phyloP scores from a whole-genome alignment of 1,140 invertebrate species.

The Melitaea cinxia region DNA sequence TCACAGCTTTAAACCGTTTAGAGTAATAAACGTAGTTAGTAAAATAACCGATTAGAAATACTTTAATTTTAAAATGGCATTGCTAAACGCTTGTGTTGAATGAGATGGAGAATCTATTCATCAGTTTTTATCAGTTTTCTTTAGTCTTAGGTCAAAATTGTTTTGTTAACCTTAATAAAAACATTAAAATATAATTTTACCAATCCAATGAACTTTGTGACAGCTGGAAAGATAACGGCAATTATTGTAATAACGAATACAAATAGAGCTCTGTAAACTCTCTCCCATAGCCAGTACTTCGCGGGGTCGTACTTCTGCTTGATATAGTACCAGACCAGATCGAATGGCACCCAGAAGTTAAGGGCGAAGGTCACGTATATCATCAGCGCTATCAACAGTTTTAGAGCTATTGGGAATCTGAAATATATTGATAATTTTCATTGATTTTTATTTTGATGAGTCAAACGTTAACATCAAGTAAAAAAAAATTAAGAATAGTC shows the following conservation, averaged over 20 bases:
- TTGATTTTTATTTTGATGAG: no score
- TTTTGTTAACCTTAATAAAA: not conserved
- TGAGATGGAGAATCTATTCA: no score
- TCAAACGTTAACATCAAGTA: no score
- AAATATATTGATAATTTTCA: not conserved
- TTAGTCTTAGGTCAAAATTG: no score
- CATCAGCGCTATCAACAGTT: constrained; percentile 63
- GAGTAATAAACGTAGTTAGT: no score
- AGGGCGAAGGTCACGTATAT: constrained; percentile 68
- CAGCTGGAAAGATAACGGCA: constrained; percentile 64
- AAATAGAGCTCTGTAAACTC: constrained; percentile 58
- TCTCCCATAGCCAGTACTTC: constrained; percentile 63
- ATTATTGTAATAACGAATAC: constrained; percentile 55
- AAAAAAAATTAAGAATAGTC: no score
- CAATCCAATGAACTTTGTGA: constrained; percentile 67
- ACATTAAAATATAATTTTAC: constrained; percentile 38
- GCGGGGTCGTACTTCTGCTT: constrained; percentile 51
- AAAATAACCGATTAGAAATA: no score
- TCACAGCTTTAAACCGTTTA: no score
- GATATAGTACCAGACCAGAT: constrained; percentile 66
- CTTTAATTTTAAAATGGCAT: no score
- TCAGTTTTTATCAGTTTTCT: no score
- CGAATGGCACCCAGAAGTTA: constrained; percentile 71
- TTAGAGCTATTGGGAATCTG: constrained; percentile 65
- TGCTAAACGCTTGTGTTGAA: no score